phyloP scores from a whole-genome alignment of 2,888 invertebrate genomes.

The Aethes cnicana region DNA sequence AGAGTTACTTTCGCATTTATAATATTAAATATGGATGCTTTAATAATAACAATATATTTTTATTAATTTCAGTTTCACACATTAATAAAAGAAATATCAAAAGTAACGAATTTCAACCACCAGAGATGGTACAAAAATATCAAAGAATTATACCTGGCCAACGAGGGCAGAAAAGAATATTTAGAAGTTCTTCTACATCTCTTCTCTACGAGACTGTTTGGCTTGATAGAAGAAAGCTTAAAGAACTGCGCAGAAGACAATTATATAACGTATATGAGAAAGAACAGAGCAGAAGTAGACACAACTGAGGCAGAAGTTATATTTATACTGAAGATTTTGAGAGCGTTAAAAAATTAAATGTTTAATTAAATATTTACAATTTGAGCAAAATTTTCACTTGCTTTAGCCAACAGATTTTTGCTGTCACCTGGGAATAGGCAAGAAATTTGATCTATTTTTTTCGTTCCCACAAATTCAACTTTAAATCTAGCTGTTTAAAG shows the following conservation, averaged over 20 bases:
- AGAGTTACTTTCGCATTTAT: too few relatives aligned
- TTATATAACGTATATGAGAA: conserved; percentile 42
- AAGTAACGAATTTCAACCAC: conserved; percentile 48
- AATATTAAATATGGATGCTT: too few relatives aligned
- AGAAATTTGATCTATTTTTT: too few relatives aligned
- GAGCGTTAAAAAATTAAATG: conserved; percentile 36
- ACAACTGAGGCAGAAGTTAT: conserved; percentile 46
- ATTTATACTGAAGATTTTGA: conserved; percentile 48
- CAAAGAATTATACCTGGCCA: conserved; percentile 49
- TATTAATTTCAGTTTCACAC: conserved; percentile 58
- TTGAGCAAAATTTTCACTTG: too few relatives aligned
- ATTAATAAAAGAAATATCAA: conserved; percentile 54
- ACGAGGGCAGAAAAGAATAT: conserved; percentile 39
- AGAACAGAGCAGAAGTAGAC: conserved; percentile 41
- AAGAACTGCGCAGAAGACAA: conserved; percentile 44
- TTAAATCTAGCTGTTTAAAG: too few relatives aligned
- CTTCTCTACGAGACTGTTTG: conserved; percentile 45
- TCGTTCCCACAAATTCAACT: too few relatives aligned
- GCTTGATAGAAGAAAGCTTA: conserved; percentile 50
- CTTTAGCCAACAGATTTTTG: too few relatives aligned
- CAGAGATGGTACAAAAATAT: conserved; percentile 60
- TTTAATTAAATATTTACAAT: neutral
- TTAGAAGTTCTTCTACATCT: conserved; percentile 56
- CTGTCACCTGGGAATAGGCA: too few relatives aligned
- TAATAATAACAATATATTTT: neutral